Conservation (phyloP, 2,888 invertebrate genomes). For the Melitaea athalia region DNA sequence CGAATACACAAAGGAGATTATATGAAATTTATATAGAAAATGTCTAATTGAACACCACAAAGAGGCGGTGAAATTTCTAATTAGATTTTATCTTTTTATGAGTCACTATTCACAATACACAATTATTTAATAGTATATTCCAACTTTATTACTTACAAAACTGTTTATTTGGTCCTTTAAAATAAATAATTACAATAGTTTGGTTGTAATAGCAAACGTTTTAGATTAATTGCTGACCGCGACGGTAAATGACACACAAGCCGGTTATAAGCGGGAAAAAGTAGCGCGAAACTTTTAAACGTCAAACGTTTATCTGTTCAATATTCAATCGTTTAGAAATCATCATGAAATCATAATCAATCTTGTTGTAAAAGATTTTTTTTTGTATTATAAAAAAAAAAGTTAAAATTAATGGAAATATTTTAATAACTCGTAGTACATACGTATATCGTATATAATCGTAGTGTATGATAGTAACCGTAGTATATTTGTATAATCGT, state of each 20-base stretch:
- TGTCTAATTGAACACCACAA: neutral
- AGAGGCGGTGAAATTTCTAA: too few relatives aligned
- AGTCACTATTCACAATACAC: neutral
- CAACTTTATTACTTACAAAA: conserved; percentile 23
- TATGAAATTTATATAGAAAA: neutral
- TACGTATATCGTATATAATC: too few relatives aligned
- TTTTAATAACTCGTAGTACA: too few relatives aligned
- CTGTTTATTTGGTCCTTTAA: conserved; percentile 11
- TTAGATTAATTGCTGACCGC: conserved; percentile 45
- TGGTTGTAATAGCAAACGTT: conserved; percentile 43
- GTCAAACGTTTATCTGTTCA: conserved; percentile 37
- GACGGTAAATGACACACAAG: conserved; percentile 49
- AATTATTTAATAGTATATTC: neutral
- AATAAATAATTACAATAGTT: conserved; percentile 32
- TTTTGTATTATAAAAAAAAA: too few relatives aligned
- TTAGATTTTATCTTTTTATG: too few relatives aligned
- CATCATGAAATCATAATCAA: too few relatives aligned
- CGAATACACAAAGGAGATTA: neutral
- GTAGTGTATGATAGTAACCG: too few relatives aligned
- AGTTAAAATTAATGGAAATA: too few relatives aligned
- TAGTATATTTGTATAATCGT: too few relatives aligned
- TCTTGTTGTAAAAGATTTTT: too few relatives aligned
- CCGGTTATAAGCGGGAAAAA: conserved; percentile 60
- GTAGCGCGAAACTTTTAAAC: conserved; percentile 58
- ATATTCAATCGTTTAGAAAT: too few relatives aligned